These are phyloP conservation scores for Cotesia typhae DNA, from an alignment of 1,140 invertebrate species.

Conservation along the genomic window DNA sequence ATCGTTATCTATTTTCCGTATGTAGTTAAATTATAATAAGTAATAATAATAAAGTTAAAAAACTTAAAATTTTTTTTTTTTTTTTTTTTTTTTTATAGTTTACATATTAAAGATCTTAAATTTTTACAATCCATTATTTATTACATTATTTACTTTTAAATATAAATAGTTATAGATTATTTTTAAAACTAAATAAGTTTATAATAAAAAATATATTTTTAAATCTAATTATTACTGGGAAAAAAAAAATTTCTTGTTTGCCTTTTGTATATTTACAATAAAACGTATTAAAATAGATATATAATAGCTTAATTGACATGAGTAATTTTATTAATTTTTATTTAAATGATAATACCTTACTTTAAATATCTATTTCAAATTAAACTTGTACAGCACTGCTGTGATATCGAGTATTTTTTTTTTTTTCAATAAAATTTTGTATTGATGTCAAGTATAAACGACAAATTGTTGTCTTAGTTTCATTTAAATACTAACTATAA, in stretches of 20 bases:
- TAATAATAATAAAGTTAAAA: not conserved
- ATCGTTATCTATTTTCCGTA: too few species aligned
- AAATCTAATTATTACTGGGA: constrained; percentile 16
- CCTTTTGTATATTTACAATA: constrained; percentile 49
- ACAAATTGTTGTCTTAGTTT: too few species aligned
- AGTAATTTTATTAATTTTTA: not conserved
- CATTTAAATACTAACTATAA: too few species aligned
- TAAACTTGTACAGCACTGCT: constrained; percentile 15
- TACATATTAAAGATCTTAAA: constrained; percentile 50
- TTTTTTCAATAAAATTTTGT: not conserved
- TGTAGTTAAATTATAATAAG: too few species aligned
- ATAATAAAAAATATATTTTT: constrained; percentile 51
- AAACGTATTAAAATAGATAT: constrained; percentile 28
- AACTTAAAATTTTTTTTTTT: not conserved
- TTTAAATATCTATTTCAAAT: constrained; percentile 1
- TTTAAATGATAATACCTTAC: not conserved
- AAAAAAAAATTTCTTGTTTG: not conserved
- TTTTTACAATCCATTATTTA: constrained; percentile 51
- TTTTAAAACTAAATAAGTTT: constrained; percentile 41
- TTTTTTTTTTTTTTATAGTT: constrained; percentile 30
- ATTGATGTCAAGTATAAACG: too few species aligned
- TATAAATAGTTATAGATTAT: constrained; percentile 42
- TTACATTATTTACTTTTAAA: constrained; percentile 39
- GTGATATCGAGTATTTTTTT: not conserved
- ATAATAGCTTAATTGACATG: not conserved